Evolutionary conservation across 2,888 invertebrate genomes (phyloP).

Genomic region (Agriotes lineatus): DNA sequence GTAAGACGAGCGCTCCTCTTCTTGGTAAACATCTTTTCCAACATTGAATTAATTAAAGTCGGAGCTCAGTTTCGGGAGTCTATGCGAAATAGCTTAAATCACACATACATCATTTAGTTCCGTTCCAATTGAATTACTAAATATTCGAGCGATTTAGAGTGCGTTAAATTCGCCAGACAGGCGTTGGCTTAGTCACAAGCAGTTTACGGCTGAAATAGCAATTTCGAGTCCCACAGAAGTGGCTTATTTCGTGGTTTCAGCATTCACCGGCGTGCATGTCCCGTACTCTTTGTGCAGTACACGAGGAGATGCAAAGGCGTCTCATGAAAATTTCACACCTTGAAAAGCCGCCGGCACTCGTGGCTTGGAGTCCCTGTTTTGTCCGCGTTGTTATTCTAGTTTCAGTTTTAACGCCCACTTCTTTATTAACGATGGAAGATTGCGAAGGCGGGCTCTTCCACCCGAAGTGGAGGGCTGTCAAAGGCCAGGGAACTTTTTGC

Average conservation of each 20-base stretch:
- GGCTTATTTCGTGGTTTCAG: conserved; percentile 27
- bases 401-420: conserved; percentile 4
- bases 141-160: conserved; percentile 28
- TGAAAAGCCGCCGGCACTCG: not conserved
- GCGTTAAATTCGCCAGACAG: conserved; percentile 24
- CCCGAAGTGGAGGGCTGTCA: conserved; percentile 2
- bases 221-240: conserved; percentile 23
- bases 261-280: conserved; percentile 13
- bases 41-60: no score
- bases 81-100: conserved; percentile 16
- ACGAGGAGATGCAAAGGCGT: conserved; percentile 9
- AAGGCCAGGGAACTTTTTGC: not conserved
- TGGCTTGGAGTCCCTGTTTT: conserved; percentile 5
- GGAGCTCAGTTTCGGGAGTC: no score
- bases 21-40: no score
- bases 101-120: conserved; percentile 1
- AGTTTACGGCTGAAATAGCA: conserved; percentile 32
- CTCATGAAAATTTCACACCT: conserved; percentile 18
- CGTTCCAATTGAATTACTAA: conserved; percentile 23
- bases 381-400: conserved; percentile 2
- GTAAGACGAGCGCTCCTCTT: no score
- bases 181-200: conserved; percentile 27
- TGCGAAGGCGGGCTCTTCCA: not conserved
- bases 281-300: conserved; percentile 7
- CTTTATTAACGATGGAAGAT: conserved; percentile 12